Evolutionary conservation across 2,888 invertebrate genomes (phyloP), one percentile per base, ranked within the genome.

Genomic region (Masnerella sp.): DNA sequence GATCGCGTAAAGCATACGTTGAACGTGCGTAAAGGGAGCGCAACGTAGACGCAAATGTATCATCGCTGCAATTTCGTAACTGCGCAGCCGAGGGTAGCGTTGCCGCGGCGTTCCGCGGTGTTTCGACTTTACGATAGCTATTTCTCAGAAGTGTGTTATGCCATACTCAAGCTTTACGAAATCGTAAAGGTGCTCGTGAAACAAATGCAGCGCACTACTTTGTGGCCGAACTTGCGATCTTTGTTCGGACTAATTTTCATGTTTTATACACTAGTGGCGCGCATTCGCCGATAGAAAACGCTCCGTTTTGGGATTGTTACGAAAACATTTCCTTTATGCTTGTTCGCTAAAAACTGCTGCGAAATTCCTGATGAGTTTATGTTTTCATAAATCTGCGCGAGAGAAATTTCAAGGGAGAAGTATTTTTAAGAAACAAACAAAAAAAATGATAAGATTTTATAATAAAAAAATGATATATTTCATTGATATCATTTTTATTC

Each of bases 41-140:
- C 17, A 30, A 40, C 20, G 20, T 18, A 58, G 45, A 58, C 38
- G 43, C 47, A 17, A 45, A 59, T 59, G 59, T 59, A 59, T 59
- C 59, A 47, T 47, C 47, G 36, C 47, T 25, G 36, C 34, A 58
- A 58, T 58, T 58, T 58, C 36, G 58, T 36, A 58, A 43, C 45
- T 43, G 34, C 25, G 34, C 17, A 45, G 34, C 22, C 36, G 15
- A 43, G 43, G 34, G 43, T 14, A 32, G 42, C 43, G 34, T 34
- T 30, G 22, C 32, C 43, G 43, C 45, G 43, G 58, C 45, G 45
- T 58, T 58, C 58, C 34, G 45, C 25, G 58, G 15, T 56, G 32
- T 56, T 56, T 43, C 43, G 56, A 45, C 45, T 58, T 58, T 58
- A 58, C 58, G 58, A 45, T 58, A 45, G 58, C 45, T 30, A 58